Evolutionary conservation across 2,888 invertebrate species (phyloP).

Genomic region (Caenorhabditis doughertyi): DNA sequence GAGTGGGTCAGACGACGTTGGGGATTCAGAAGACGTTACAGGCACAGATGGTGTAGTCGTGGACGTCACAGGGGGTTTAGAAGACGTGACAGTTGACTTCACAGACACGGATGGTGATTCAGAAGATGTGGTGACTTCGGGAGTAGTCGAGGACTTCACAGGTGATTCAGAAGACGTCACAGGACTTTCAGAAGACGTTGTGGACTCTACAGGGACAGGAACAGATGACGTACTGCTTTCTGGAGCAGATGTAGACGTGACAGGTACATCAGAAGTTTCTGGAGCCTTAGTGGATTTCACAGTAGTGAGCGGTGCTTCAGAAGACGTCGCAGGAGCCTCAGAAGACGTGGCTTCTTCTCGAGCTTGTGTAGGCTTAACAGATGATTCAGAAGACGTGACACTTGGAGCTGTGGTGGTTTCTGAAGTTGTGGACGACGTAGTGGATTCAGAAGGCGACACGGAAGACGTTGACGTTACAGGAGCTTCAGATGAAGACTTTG

Average conservation of each 20-base stretch:
- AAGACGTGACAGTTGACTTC: no score
- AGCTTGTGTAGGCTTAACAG: no score
- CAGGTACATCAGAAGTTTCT: conserved; percentile 17
- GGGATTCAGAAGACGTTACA: no score
- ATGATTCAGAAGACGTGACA: conserved; percentile 5
- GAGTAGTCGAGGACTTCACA: no score
- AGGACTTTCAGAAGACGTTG: background rate
- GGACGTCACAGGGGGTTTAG: no score
- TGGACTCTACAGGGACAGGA: background rate
- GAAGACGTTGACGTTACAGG: conserved; percentile 6
- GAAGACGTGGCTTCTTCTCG: background rate
- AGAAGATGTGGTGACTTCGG: no score
- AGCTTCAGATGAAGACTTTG: conserved; percentile 10
- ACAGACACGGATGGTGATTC: no score
- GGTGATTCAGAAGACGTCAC: conserved; percentile 5
- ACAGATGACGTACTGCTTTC: no score
- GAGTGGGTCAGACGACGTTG: no score
- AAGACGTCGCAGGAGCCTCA: background rate
- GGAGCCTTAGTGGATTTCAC: background rate
- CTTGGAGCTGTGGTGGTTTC: background rate
- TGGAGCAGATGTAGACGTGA: conserved; percentile 24
- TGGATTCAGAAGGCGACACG: conserved; percentile 2
- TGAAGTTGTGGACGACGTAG: conserved; percentile 20
- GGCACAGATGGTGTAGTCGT: no score
- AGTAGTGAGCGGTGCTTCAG: conserved; percentile 15